Percentiles rank a stretch among this genome's conserved stretches.
phyloP scores from a whole-genome alignment of 1,140 invertebrate species.

The Euborellia annulipes region DNA sequence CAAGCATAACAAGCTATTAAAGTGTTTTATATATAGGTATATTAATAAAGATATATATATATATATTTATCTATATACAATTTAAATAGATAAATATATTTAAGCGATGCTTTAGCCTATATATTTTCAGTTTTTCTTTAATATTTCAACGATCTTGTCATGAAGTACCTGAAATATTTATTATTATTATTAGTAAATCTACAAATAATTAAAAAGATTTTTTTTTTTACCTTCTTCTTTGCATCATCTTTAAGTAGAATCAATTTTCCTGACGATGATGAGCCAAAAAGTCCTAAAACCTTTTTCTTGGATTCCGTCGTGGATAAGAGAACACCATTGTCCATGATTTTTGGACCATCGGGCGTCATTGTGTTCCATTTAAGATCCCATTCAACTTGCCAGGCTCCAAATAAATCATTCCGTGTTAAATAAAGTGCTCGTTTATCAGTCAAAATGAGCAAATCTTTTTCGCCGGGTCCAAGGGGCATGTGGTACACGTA shows the following conservation, averaged over 20 bases:
- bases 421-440: constrained; percentile 59
- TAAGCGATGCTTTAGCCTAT: too few relatives aligned
- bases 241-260: constrained; percentile 28
- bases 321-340: constrained; percentile 35
- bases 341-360: constrained; percentile 31
- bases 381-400: constrained; percentile 50
- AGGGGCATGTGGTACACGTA: constrained; percentile 68
- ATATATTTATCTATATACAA: too few relatives aligned
- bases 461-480: constrained; percentile 46
- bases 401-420: constrained; percentile 71
- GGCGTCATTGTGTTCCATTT: constrained; percentile 39
- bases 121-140: too few relatives aligned
- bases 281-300: constrained; percentile 34
- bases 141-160: too few relatives aligned
- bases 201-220: too few relatives aligned
- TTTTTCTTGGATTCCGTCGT: constrained; percentile 31
- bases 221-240: constrained; percentile 10
- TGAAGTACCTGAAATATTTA: too few relatives aligned
- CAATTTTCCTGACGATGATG: constrained; percentile 30
- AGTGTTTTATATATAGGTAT: too few relatives aligned
- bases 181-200: too few relatives aligned
- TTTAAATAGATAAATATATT: too few relatives aligned
- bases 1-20: too few relatives aligned
- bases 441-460: constrained; percentile 78
- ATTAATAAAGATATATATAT: too few relatives aligned